Conservation (phyloP, 1,140 invertebrate genomes). For the Tyrophagus putrescentiae region DNA sequence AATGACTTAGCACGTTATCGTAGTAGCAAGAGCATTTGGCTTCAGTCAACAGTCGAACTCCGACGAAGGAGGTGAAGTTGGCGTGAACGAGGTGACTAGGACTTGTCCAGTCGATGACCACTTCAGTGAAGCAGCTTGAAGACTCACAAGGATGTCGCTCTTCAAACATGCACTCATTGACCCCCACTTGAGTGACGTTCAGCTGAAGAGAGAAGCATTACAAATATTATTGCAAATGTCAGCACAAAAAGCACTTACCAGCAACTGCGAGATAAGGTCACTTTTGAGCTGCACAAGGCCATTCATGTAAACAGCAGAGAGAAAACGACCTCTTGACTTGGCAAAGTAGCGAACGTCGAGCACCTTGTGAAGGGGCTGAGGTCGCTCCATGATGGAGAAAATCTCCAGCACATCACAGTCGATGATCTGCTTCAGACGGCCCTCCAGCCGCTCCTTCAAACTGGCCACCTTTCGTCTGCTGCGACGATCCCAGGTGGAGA, state of each 20-base stretch:
- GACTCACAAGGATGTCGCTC: slow-evolving; percentile 42
- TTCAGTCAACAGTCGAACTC: slow-evolving; percentile 46
- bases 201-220: slow-evolving; percentile 49
- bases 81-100: slow-evolving; percentile 86
- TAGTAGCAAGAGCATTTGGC: slow-evolving; percentile 10
- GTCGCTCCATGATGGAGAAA: neutral
- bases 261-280: slow-evolving; percentile 64
- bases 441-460: slow-evolving; percentile 62
- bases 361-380: neutral
- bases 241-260: slow-evolving; percentile 9
- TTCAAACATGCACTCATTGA: slow-evolving; percentile 89
- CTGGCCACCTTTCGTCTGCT: slow-evolving; percentile 64
- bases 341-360: slow-evolving; percentile 5
- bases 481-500: slow-evolving; percentile 75
- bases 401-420: slow-evolving; percentile 11
- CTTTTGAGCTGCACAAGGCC: slow-evolving; percentile 78
- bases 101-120: slow-evolving; percentile 39
- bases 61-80: slow-evolving; percentile 87
- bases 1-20: neutral
- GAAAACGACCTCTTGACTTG: neutral
- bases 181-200: slow-evolving; percentile 90
- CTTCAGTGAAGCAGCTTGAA: slow-evolving; percentile 27
- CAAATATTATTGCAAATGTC: neutral
- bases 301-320: slow-evolving; percentile 62
- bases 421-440: neutral